Conservation (phyloP, 2,888 invertebrate genomes). For the Neocrepidodera transversa region DNA sequence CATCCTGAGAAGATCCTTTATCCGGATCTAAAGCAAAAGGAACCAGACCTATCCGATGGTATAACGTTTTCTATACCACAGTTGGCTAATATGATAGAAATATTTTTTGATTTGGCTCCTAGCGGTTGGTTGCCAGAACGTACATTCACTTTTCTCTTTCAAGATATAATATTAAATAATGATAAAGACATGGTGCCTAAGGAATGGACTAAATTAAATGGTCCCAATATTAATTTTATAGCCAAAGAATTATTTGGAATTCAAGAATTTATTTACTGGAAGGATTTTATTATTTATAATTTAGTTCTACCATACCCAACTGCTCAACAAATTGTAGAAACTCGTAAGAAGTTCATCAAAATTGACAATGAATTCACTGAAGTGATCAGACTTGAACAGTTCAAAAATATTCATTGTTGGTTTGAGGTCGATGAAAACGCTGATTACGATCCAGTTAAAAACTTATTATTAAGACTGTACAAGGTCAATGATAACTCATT, state of each 20-base stretch:
- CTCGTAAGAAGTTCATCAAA: constrained; percentile 62
- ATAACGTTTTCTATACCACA: constrained; percentile 52
- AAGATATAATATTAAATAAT: constrained; percentile 57
- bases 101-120: constrained; percentile 58
- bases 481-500: constrained; percentile 60
- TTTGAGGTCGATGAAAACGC: constrained; percentile 52
- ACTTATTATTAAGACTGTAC: constrained; percentile 67
- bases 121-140: constrained; percentile 56
- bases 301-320: constrained; percentile 66
- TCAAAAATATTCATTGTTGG: constrained; percentile 56
- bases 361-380: constrained; percentile 60
- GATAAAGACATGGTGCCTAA: constrained; percentile 50
- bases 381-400: constrained; percentile 55
- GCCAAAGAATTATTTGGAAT: constrained; percentile 64
- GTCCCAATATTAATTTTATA: constrained; percentile 46
- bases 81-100: constrained; percentile 49
- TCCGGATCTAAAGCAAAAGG: constrained; percentile 34
- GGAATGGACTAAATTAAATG: constrained; percentile 56
- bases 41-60: constrained; percentile 24
- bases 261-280: constrained; percentile 68
- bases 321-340: constrained; percentile 63
- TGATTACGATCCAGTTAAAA: constrained; percentile 57
- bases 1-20: constrained; percentile 53
- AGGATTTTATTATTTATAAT: constrained; percentile 70
- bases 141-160: constrained; percentile 58